Evolutionary conservation across 53 echinoderm and acorn worm genomes (phyloP), one percentile per base, ranked within the genome.

Genomic region (Pentamera pediparva): DNA sequence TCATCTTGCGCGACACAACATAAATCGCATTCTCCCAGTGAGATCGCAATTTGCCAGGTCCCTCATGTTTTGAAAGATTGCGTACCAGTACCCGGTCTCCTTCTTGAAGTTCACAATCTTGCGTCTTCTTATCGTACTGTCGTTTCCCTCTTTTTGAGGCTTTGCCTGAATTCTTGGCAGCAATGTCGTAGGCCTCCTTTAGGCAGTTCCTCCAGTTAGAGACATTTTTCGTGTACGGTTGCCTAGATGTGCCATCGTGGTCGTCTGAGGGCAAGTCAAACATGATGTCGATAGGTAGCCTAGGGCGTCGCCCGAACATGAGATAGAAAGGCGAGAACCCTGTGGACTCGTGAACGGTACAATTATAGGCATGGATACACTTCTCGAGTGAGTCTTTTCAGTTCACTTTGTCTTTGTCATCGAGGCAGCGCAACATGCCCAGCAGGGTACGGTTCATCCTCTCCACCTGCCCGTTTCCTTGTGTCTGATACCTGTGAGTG

Each of bases 391-490:
- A n/a, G n/a, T n/a, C n/a, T n/a, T n/a, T n/a, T n/a, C n/a, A n/a
- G n/a, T n/a, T n/a, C n/a, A 75, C 82, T 18, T 75, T 55, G 2
- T 75, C 82, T 15, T 82, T 82, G 0, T 75, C 75, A 6, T 75
- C 37, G 2, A 75, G 82, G 75, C 75, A 75, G 26, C 75, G 75
- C 26, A 75, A 75, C 5, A 62, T 67, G 21, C 74, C 62, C 3
- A 50, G 33, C 13, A 75, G 62, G n/a, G n/a, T n/a, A n/a, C n/a
- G n/a, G n/a, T n/a, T n/a, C n/a, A n/a, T n/a, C n/a, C n/a, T n/a
- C n/a, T 20, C 27, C 15, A 15, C 26, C 37, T 17, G n/a, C n/a
- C n/a, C n/a, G n/a, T n/a, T n/a, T n/a, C n/a, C n/a, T n/a, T n/a
- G n/a, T n/a, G n/a, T n/a, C 74, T 33, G 4, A 58, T 55, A 20